These are phyloP conservation scores for Balaenoptera acutorostrata DNA, from an alignment of 2,113 vertebrate genomes.

Conservation along the genomic window DNA sequence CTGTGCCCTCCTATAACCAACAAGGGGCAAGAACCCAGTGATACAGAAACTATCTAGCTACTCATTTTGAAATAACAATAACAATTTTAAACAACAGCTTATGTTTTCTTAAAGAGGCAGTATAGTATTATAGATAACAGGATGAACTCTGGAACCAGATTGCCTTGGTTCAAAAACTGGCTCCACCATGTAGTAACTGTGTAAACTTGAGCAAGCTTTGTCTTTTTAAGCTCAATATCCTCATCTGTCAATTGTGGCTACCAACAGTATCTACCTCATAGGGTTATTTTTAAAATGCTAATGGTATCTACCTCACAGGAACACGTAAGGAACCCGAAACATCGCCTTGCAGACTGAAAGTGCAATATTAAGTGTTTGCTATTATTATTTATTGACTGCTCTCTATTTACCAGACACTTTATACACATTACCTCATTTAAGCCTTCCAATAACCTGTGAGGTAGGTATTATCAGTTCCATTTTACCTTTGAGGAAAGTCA, in stretches of 20 bases:
- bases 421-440: neutral
- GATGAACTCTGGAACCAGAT: neutral
- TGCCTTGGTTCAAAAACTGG: neutral
- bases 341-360: neutral
- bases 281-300: neutral
- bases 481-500: slow-evolving; percentile 23
- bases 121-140: neutral
- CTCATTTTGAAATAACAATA: slow-evolving; percentile 2
- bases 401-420: neutral
- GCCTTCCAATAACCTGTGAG: neutral
- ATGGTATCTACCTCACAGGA: neutral
- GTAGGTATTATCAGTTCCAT: neutral
- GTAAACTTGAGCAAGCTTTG: neutral
- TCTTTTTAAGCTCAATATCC: neutral
- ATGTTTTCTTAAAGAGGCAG: neutral
- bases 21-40: neutral
- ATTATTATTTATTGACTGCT: neutral
- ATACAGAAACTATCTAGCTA: neutral
- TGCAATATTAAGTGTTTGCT: neutral
- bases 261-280: neutral
- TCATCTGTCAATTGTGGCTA: neutral
- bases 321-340: neutral
- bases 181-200: neutral
- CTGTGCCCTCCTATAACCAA: neutral
- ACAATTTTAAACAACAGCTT: neutral